These are phyloP conservation scores for Steatornis caripensis DNA, from an alignment of 2,113 vertebrate genomes.

Conservation along the genomic window DNA sequence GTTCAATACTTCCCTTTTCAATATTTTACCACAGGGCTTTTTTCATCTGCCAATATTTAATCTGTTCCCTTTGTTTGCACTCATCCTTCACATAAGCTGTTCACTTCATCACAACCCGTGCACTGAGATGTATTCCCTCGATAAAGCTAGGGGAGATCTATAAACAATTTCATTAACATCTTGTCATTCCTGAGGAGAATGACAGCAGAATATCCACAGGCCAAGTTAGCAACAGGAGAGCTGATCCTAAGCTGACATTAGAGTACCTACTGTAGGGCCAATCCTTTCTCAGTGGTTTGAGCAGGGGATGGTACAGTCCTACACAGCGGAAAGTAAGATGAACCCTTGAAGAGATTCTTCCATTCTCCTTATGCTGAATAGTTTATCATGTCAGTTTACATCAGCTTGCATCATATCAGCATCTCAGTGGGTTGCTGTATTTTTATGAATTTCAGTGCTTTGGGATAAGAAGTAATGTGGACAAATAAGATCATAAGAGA, in stretches of 20 bases:
- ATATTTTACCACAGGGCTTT: background rate
- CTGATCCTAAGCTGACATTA: background rate
- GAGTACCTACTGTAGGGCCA: rapidly evolving
- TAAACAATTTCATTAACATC: background rate
- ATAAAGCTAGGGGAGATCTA: background rate
- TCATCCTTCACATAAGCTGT: background rate
- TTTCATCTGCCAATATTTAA: background rate
- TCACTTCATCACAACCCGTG: background rate
- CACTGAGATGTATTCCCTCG: background rate
- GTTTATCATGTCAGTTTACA: background rate
- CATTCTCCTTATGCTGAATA: background rate
- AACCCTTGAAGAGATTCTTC: background rate
- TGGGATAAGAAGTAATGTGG: background rate
- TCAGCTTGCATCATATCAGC: background rate
- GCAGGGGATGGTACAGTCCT: background rate
- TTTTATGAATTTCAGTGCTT: background rate
- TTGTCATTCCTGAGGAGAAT: background rate
- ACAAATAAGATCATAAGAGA: background rate
- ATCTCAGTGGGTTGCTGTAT: background rate
- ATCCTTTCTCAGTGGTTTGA: background rate
- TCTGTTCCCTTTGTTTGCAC: background rate
- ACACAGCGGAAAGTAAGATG: background rate
- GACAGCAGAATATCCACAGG: background rate
- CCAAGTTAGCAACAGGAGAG: background rate
- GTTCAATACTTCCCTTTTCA: background rate